Base-by-base conservation (phyloP, 2,797 vertebrate species). In the Pseudomugil gertrudae region DNA sequence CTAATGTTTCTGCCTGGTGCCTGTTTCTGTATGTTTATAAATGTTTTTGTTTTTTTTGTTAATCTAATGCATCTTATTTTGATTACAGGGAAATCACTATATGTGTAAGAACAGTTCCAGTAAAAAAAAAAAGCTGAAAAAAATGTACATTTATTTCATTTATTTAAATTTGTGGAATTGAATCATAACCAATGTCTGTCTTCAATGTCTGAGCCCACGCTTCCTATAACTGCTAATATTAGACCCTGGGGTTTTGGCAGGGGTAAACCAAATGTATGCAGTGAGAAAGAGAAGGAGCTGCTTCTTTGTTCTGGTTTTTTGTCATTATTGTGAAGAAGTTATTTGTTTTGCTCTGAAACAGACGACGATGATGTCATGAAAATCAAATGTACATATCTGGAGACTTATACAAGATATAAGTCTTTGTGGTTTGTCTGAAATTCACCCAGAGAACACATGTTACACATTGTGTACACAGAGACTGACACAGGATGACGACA, bases 211-310 rank as follows among this genome's bases (percentile, higher is more conserved):
- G 50, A 77, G 58, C 85, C 74, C 81, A 92, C 90, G 68, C 82
- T 88, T 89, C 82, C 74, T 83, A 78, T 87, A 84, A 90, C 77
- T 38, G 29, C 78, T 91, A 88, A 87, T 81, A 89, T 87, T 91
- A 92, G 86, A 63, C 3, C 10, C 26, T 11, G 67, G 71, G 54
- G 40, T 80, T 90, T 81, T 78, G 48, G 76, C 74, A 9, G 32
- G 69, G 79, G 81, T 73, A 83, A 86, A 80, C 57, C 61, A 66
- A 50, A 15, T 5, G 4, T n/a, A 63, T 8, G 19, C 30, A 27
- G 30, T 5, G 24, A 60, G 36, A 68, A 61, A 71, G 36, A 63
- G 32, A n/a, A 67, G 36, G 21, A 71, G 9, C 17, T 38, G 2
- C 40, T 29, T 24, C 26, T 27, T 13, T 35, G 45, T 21, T 32